Evolutionary conservation across 2,113 vertebrate species (phyloP).

Genomic region (Bolborhynchus lineola): DNA sequence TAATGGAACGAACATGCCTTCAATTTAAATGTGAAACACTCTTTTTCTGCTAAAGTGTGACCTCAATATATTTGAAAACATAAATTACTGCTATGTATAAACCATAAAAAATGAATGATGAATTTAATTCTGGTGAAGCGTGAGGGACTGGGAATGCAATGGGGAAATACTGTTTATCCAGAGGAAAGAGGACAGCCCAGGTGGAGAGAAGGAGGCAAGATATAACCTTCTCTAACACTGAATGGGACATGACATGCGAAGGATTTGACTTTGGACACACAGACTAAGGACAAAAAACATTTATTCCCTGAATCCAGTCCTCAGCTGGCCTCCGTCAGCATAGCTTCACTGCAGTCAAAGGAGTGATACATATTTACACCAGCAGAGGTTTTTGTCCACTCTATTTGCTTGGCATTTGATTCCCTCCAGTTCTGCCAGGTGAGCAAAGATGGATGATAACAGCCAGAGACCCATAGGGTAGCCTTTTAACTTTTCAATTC

Average conservation of each 20-base stretch:
- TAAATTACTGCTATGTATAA: slow-evolving; percentile 84
- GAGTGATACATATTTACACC: neutral
- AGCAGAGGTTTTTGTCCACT: neutral
- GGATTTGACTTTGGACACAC: slow-evolving; percentile 46
- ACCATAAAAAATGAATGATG: slow-evolving; percentile 87
- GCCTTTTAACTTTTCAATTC: neutral
- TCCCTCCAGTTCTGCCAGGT: neutral
- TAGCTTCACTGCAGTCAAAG: neutral
- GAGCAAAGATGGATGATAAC: neutral
- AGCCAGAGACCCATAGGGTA: neutral
- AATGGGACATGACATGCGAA: neutral
- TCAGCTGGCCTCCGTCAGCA: neutral
- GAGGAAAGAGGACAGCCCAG: slow-evolving; percentile 44
- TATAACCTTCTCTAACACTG: slow-evolving; percentile 54
- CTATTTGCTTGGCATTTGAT: neutral
- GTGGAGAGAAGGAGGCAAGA: neutral
- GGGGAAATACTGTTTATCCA: slow-evolving; percentile 71
- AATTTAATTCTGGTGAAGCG: slow-evolving; percentile 83
- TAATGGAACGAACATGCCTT: slow-evolving; percentile 84
- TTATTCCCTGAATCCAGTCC: neutral
- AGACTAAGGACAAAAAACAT: slow-evolving; percentile 1
- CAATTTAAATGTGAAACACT: slow-evolving; percentile 83
- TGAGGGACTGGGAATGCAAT: slow-evolving; percentile 71
- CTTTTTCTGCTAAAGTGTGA: slow-evolving; percentile 84
- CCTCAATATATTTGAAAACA: slow-evolving; percentile 84